phyloP scores from a whole-genome alignment of 2,888 invertebrate genomes.

The Lycia hirtaria region DNA sequence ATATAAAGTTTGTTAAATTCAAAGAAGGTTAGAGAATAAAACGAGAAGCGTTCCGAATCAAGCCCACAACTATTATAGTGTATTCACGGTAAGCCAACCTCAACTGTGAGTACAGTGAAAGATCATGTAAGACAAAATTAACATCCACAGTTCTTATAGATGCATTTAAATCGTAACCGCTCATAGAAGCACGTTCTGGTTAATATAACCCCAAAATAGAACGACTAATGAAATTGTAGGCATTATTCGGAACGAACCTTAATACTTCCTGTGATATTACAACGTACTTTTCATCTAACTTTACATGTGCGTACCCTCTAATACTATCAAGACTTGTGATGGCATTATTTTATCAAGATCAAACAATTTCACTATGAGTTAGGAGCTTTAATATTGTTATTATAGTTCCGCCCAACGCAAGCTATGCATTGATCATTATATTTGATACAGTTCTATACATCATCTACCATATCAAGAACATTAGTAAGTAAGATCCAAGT shows the following conservation, averaged over 20 bases:
- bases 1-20: neutral
- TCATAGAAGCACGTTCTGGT: no score
- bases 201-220: no score
- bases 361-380: constrained; percentile 53
- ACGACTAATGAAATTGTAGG: no score
- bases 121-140: no score
- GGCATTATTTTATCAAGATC: constrained; percentile 72
- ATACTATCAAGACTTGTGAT: constrained; percentile 49
- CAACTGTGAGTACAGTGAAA: no score
- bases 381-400: constrained; percentile 53
- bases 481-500: no score
- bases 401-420: constrained; percentile 59
- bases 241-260: no score
- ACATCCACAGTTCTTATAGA: no score
- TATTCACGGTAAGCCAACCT: no score
- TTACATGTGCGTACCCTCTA: constrained; percentile 57
- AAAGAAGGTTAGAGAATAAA: neutral
- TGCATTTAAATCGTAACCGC: no score
- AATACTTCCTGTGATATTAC: constrained; percentile 7
- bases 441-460: constrained; percentile 56
- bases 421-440: constrained; percentile 55
- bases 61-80: no score
- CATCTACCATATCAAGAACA: constrained; percentile 46
- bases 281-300: constrained; percentile 39
- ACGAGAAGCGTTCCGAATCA: no score